Evolutionary conservation across 2,888 invertebrate genomes (phyloP).

Genomic region (Caenorhabditis drosophilae): DNA sequence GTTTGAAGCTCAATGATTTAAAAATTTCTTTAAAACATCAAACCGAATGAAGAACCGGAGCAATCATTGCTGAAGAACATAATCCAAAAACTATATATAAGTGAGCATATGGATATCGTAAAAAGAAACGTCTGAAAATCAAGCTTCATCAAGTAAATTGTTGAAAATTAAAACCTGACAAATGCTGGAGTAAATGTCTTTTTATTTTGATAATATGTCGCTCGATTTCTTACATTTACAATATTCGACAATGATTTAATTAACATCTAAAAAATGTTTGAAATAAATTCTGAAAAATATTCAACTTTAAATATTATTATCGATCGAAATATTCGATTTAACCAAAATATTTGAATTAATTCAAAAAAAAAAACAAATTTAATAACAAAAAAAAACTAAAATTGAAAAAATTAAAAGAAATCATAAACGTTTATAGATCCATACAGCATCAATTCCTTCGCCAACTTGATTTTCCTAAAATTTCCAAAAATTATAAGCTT

Average conservation of each 20-base stretch:
- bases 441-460: conserved; percentile 66
- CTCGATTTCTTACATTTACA: conserved; percentile 18
- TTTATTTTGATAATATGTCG: conserved; percentile 48
- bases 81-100: conserved; percentile 45
- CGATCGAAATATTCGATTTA: neutral
- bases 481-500: neutral
- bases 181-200: conserved; percentile 46
- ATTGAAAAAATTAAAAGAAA: conserved; percentile 9
- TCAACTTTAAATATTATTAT: conserved; percentile 1
- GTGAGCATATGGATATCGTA: conserved; percentile 52
- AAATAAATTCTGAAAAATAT: no score
- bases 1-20: conserved; percentile 1
- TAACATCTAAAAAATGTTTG: no score
- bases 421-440: conserved; percentile 56
- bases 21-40: neutral
- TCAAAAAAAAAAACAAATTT: conserved; percentile 3
- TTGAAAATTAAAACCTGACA: conserved; percentile 47
- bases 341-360: neutral
- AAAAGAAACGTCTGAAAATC: conserved; percentile 40
- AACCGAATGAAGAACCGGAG: conserved; percentile 47
- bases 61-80: conserved; percentile 51
- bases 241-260: neutral
- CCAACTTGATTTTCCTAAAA: conserved; percentile 53
- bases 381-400: conserved; percentile 2
- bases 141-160: no score